These are phyloP conservation scores for Heptranchias perlo DNA, from an alignment of 2,113 vertebrate genomes.

Conservation along the genomic window DNA sequence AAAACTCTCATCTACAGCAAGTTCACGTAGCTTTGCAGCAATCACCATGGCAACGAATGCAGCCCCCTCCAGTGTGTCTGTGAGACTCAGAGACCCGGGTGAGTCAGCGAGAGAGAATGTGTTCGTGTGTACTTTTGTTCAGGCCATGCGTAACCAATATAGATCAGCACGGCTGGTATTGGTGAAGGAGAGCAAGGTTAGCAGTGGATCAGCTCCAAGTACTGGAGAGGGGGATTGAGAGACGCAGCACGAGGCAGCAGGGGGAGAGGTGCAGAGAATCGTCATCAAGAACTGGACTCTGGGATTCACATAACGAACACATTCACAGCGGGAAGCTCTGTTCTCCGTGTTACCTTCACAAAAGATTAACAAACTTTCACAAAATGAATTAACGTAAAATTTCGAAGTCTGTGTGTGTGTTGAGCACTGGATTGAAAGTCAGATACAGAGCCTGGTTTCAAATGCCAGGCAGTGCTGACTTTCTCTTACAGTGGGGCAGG, in stretches of 20 bases:
- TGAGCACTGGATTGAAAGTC: background rate
- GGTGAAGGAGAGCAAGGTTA: background rate
- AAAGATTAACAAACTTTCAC: background rate
- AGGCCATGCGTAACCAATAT: background rate
- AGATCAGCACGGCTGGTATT: background rate
- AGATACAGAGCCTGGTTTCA: background rate
- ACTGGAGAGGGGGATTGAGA: background rate
- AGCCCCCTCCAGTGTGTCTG: background rate
- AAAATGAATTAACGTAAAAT: background rate
- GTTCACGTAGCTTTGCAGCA: slow-evolving; percentile 13
- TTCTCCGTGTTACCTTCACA: background rate
- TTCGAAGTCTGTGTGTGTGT: background rate
- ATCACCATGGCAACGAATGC: background rate
- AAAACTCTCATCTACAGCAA: background rate
- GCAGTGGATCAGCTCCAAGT: background rate
- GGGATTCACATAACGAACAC: background rate
- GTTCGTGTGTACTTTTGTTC: background rate
- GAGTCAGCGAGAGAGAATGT: background rate
- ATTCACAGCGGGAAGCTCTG: too few relatives aligned
- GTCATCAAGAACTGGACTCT: too few relatives aligned
- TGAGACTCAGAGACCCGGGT: background rate
- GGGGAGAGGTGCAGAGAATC: background rate
- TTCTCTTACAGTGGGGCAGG: background rate
- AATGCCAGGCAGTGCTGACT: too few relatives aligned
- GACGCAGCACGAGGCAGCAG: background rate